phyloP scores from a whole-genome alignment of 2,888 invertebrate genomes.

The Heteropelma amictum region DNA sequence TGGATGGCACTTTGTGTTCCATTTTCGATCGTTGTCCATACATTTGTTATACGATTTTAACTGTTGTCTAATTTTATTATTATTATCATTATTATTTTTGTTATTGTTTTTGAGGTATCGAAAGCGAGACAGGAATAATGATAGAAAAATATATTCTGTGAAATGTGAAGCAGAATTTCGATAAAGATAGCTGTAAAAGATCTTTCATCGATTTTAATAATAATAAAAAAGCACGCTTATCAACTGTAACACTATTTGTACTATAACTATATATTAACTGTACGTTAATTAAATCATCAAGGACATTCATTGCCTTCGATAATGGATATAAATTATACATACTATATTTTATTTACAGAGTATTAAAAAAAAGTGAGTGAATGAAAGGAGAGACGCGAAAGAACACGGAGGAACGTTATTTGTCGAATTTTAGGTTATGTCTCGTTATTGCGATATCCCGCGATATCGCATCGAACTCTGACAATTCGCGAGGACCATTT shows the following conservation, averaged over 20 bases:
- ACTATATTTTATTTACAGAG: conserved; percentile 58
- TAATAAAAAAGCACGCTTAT: conserved; percentile 45
- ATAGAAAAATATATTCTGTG: no score
- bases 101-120: conserved; percentile 31
- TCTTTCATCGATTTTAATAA: no score
- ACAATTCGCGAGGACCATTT: conserved; percentile 54
- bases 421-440: conserved; percentile 21
- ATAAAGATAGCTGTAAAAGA: no score
- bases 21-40: conserved; percentile 1
- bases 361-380: conserved; percentile 34
- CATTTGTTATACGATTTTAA: conserved; percentile 11
- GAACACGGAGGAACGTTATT: conserved; percentile 5
- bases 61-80: conserved; percentile 50
- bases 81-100: not conserved
- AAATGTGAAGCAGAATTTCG: no score
- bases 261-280: conserved; percentile 25
- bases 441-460: conserved; percentile 31
- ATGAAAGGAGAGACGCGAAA: not conserved
- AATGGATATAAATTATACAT: conserved; percentile 51
- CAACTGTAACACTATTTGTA: conserved; percentile 39
- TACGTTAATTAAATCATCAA: conserved; percentile 30
- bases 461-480: conserved; percentile 44
- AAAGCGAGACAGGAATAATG: conserved; percentile 1
- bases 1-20: not conserved
- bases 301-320: conserved; percentile 54